These are phyloP conservation scores for Leistus spinibarbis DNA, from an alignment of 2,888 invertebrate species.

Conservation along the genomic window DNA sequence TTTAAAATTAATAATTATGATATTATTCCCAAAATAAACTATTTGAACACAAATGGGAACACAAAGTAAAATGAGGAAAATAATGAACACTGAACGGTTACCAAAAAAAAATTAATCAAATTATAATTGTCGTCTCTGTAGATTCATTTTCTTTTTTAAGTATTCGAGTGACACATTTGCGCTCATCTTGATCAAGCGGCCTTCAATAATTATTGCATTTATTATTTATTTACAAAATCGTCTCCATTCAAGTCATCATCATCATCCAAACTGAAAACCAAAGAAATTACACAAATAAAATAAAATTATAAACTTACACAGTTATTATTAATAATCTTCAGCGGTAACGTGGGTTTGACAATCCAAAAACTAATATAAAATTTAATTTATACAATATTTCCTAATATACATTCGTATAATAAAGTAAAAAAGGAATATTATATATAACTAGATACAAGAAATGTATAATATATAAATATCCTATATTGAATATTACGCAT, in stretches of 20 bases:
- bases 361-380: too few species aligned
- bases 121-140: slow-evolving; percentile 21
- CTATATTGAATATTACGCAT: too few species aligned
- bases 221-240: slow-evolving; percentile 48
- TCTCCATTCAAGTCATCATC: slow-evolving; percentile 46
- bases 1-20: slow-evolving; percentile 22
- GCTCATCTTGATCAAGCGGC: slow-evolving; percentile 44
- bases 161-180: slow-evolving; percentile 40
- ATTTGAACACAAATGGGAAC: slow-evolving; percentile 39
- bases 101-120: slow-evolving; percentile 11
- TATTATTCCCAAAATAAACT: slow-evolving; percentile 24
- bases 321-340: neutral
- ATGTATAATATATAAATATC: too few species aligned
- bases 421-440: too few species aligned
- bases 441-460: too few species aligned
- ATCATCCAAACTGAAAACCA: slow-evolving; percentile 50
- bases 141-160: slow-evolving; percentile 15
- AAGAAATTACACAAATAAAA: slow-evolving; percentile 30
- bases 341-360: neutral
- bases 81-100: slow-evolving; percentile 38
- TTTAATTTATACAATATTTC: too few species aligned
- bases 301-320: neutral
- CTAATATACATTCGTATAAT: too few species aligned
- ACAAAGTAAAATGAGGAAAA: slow-evolving; percentile 24
- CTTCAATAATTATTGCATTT: slow-evolving; percentile 41